Base-by-base conservation (phyloP, 2,888 invertebrate species). In the Diogma glabrata region DNA sequence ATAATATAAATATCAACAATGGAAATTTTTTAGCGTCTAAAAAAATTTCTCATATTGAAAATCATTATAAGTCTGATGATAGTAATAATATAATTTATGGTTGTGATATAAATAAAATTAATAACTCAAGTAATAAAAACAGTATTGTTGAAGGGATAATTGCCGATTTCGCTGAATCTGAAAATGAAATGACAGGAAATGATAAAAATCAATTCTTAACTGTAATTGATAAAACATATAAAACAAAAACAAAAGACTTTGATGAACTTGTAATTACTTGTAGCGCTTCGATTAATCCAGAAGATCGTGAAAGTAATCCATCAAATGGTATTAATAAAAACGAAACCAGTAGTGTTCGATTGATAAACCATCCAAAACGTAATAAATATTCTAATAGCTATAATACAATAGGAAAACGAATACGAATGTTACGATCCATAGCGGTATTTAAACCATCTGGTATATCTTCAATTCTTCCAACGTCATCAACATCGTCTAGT, bases 161-260 rank as follows among this genome's bases (percentile, higher is more conserved):
- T 58, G 79, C 75, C 3, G 79, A 79, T 60, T 79, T 79, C 58
- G 77, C 78, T 1, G 79, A 79, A 58, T 70, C 75, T 26, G 79
- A 79, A 65, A 72, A 72, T 52, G 79, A 70, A 72, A 65, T 73
- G 73, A 0, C 74, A 74, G 51, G 74, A 75, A 55, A 51, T 74
- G 19, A 73, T 72, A 50, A 73, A 73, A 51, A 71, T 73, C 58
- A 73, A 72, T 0, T 71, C 73, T 6, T 71, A 71, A 8, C 0
- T 72, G 72, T 0, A 72, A 74, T 53, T 71, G 68, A 55, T 56
- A 55, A 52, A 57, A 52, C 43, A 52, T 56, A 54, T 48, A 54
- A 58, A 57, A 55, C 40, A 36, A 60, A 60, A 51, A 63, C 56
- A 30, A 63, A 61, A 55, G 61, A 59, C 53, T 77, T 61, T 66